Evolutionary conservation across 2,888 invertebrate species (phyloP), one percentile per base, ranked within the genome.

Genomic region (Macrophya annulata): DNA sequence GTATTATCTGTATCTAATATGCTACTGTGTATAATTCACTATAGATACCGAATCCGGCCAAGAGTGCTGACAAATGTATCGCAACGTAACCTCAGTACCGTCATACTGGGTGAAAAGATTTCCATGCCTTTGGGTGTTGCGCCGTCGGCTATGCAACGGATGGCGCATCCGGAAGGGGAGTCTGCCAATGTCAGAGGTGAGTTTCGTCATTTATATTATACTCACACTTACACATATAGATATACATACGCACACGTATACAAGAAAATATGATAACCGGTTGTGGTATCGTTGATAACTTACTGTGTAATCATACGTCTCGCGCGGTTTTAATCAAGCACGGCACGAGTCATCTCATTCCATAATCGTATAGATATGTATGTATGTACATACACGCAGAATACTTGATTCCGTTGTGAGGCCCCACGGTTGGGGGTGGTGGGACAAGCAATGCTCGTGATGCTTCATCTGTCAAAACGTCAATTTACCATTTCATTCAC

Each of bases 101-200:
- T 94, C 0, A 93, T 97, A 59, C 94, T 97, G 40, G 97, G 97
- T 0, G 92, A 95, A 51, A 94, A 94, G 85, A 94, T 97, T 0
- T 94, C 96, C 1, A 96, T 97, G 94, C 97, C 98, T 0, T 91
- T 97, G 59, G 98, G 98, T 10, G 95, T 98, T 86, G 96, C 98
- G 0, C 98, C 99, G 0, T 97, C 98, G 1, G 98, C 98, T 0
- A 98, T 98, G 97, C 98, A 98, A 93, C 95, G 95, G 90, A 96
- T 99, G 97, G 98, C 98, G 0, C 97, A 98, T 94, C 96, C 97
- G 0, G 97, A 98, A 25, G 99, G 99, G 8, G 99, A 99, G 94
- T 94, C 96, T 86, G 98, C 97, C 79, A 98, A 96, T 93, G 98
- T 96, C 1, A 96, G 94, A 95, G 97, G 97, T 97, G 94, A 90